These are phyloP conservation scores for Panagrolaimus sp. DNA, from an alignment of 1,140 invertebrate genomes.

Conservation along the genomic window DNA sequence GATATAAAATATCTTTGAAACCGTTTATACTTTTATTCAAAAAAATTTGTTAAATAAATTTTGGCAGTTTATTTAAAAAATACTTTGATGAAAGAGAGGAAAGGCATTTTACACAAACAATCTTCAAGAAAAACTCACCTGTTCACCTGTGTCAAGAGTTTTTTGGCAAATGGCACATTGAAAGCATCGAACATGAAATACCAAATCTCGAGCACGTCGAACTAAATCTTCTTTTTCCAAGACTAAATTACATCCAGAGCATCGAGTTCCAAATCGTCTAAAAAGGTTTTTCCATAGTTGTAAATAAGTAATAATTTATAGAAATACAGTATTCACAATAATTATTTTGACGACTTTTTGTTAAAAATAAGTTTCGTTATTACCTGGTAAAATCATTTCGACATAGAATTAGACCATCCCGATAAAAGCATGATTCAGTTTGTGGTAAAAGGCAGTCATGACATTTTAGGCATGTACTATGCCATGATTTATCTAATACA, in stretches of 20 bases:
- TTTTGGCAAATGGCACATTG: conserved; percentile 91
- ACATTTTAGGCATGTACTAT: conserved; percentile 88
- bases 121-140: conserved; percentile 63
- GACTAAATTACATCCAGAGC: conserved; percentile 85
- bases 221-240: conserved; percentile 92
- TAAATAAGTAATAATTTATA: no score
- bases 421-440: conserved; percentile 88
- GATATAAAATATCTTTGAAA: neutral
- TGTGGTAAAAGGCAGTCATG: conserved; percentile 83
- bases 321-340: no score
- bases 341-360: no score
- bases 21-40: neutral
- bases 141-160: conserved; percentile 89
- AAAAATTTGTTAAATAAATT: no score
- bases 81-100: no score
- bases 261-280: conserved; percentile 94
- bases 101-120: neutral
- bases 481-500: conserved; percentile 86
- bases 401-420: conserved; percentile 89
- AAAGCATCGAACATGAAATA: conserved; percentile 97
- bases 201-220: conserved; percentile 84
- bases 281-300: no score
- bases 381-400: conserved; percentile 98
- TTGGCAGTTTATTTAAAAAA: no score
- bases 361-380: no score